Evolutionary conservation across 2,797 vertebrate genomes (phyloP), one percentile per base, ranked within the genome.

Genomic region (Artibeus lituratus): DNA sequence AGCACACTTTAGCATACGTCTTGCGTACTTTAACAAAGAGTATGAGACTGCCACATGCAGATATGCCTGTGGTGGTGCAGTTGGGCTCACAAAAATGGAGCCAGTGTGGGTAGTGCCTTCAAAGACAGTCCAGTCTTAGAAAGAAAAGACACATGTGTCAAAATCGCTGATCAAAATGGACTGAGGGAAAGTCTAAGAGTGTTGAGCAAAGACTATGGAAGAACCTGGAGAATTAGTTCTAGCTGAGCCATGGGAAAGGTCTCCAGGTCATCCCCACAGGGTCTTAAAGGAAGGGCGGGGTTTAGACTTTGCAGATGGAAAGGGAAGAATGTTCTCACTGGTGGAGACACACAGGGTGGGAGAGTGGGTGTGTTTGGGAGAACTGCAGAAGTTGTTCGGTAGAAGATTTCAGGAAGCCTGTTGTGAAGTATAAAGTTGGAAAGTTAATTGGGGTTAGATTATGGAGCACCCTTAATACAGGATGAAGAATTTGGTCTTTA

Each of bases 181-280:
- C n/a, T 42, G 7, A 81, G 59, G 59, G 22, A 51, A 44, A 91
- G 59, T 76, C 81, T 19, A 84, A 29, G 65, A 87, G 10, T 78
- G 19, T 14, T n/a, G 21, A 90, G 29, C 18, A 26, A 87, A 44
- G 76, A n/a, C 81, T 35, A n/a, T 76, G 55, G 72, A 85, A 90
- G 47, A 88, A 55, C 47, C 49, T 67, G n/a, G 65, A 90, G 42
- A 81, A 53, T 81, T 65, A 65, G 42, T 90, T 96, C 49, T 49
- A 59, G 9, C 42, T 42, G 22, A 62, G 47, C 85, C 49, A 2
- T 32, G 19, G 11, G 59, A 15, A 77, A 49, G 87, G 37, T 5
- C 29, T 67, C 47, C 42, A 15, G n/a, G 39, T 18, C 37, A 57
- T 47, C 70, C 70, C 69, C 29, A 86, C 11, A 37, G 62, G 18